A percentile compares a stretch with the other conserved stretches of the same genome.
These are phyloP conservation scores for Erythrocebus patas DNA, from an alignment of 2,113 vertebrate genomes.

Conservation along the genomic window DNA sequence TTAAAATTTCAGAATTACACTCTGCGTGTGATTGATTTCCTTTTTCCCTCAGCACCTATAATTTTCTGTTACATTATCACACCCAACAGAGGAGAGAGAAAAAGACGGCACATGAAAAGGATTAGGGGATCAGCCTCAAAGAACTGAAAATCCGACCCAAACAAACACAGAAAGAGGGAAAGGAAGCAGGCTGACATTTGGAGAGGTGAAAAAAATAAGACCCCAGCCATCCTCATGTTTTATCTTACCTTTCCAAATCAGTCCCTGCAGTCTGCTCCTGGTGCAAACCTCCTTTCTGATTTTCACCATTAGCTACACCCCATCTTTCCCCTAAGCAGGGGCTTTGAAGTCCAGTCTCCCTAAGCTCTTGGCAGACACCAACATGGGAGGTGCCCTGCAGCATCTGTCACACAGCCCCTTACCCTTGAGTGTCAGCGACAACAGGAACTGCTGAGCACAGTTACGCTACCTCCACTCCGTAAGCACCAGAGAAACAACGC, in stretches of 20 bases:
- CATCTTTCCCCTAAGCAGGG: background rate
- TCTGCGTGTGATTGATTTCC: slow-evolving; percentile 34
- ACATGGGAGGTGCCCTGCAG: background rate
- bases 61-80: slow-evolving; percentile 65
- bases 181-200: background rate
- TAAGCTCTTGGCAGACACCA: background rate
- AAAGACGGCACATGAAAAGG: background rate
- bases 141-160: background rate
- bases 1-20: slow-evolving; percentile 67
- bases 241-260: background rate
- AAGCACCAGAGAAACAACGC: background rate
- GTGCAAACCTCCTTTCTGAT: background rate
- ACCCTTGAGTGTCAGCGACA: background rate
- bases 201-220: background rate
- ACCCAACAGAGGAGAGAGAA: background rate
- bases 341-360: slow-evolving; percentile 1
- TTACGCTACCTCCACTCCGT: background rate
- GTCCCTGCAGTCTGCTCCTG: background rate
- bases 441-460: background rate
- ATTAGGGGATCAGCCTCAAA: background rate
- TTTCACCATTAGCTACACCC: background rate
- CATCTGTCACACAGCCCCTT: background rate
- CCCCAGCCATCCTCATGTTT: background rate
- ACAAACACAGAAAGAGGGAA: background rate
- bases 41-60: background rate